phyloP scores from a whole-genome alignment of 2,113 vertebrate genomes.

The Phyllostomus discolor region DNA sequence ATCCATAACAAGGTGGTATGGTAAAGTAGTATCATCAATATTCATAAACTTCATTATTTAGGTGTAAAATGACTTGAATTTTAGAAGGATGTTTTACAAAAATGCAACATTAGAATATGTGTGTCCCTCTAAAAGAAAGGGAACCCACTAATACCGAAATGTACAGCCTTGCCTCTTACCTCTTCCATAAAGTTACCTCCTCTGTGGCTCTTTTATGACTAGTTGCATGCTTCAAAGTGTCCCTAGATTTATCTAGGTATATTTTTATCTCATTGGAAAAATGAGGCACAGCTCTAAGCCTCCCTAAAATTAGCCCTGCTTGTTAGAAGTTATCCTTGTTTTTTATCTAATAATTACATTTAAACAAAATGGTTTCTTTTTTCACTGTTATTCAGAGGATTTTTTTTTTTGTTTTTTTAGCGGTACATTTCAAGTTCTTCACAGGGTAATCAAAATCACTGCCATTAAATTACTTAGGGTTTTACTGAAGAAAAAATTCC shows the following conservation, averaged over 20 bases:
- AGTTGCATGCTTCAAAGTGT: not conserved
- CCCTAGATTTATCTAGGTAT: not conserved
- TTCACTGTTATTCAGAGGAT: not conserved
- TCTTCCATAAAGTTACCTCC: not conserved
- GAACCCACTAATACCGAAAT: not conserved
- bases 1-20: not conserved
- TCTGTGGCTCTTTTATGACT: not conserved
- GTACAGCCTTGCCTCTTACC: not conserved
- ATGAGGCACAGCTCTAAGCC: not conserved
- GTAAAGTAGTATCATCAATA: not conserved
- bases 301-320: slow-evolving; percentile 50
- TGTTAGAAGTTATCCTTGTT: not conserved
- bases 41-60: not conserved
- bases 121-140: not conserved
- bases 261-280: slow-evolving; percentile 32
- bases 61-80: not conserved
- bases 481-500: slow-evolving; percentile 4
- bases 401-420: not conserved
- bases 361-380: slow-evolving; percentile 36
- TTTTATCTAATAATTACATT: slow-evolving; percentile 43
- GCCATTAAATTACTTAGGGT: not conserved
- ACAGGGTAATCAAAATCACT: slow-evolving; percentile 14
- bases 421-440: slow-evolving; percentile 22
- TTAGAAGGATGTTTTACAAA: slow-evolving; percentile 12
- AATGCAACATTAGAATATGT: not conserved